These are phyloP conservation scores for Halictus rubicundus DNA, from an alignment of 1,140 invertebrate species.

Conservation along the genomic window DNA sequence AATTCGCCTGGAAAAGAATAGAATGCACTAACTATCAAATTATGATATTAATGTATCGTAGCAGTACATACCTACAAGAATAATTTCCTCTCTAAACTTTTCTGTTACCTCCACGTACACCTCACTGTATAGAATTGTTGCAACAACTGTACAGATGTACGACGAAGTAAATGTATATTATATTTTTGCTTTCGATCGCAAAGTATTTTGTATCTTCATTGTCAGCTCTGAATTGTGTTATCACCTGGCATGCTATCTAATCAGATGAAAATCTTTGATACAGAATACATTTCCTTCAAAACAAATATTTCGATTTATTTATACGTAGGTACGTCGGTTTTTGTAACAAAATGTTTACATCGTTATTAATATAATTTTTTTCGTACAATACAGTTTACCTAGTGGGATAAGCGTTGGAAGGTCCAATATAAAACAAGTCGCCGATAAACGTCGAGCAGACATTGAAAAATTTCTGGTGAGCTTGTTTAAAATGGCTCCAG, in stretches of 20 bases:
- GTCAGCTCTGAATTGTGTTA: constrained; percentile 12
- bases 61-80: constrained; percentile 25
- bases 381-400: constrained; percentile 83
- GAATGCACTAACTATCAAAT: not conserved
- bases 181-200: not conserved
- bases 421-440: constrained; percentile 96
- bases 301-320: not conserved
- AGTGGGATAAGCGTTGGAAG: constrained; percentile 92
- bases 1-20: not conserved
- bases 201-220: constrained; percentile 9
- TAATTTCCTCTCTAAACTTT: not conserved
- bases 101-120: not conserved
- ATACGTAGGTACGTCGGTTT: not conserved
- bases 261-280: constrained; percentile 33
- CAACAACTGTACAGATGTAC: not conserved
- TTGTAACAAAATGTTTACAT: not conserved
- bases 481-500: constrained; percentile 92
- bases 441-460: constrained; percentile 92
- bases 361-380: constrained; percentile 26
- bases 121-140: not conserved
- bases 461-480: constrained; percentile 93
- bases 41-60: not conserved
- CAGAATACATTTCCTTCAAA: not conserved
- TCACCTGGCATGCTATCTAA: constrained; percentile 49
- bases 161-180: not conserved